Conservation (phyloP, 2,888 invertebrate genomes). For the Heliconius ismenius region DNA sequence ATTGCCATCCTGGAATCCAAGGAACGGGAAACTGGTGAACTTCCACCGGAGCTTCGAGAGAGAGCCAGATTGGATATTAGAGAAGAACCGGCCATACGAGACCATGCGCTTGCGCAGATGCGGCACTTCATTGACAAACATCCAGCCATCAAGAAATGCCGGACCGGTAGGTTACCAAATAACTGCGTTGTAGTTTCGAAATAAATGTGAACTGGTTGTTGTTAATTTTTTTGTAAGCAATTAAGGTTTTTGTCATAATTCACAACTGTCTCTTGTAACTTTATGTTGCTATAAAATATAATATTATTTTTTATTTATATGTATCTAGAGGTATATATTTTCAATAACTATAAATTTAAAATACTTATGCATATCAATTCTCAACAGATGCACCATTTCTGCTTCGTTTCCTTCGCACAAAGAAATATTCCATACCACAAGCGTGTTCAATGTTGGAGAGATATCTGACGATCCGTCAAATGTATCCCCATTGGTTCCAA, state of each 20-base stretch:
- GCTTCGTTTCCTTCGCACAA: slow-evolving; percentile 91
- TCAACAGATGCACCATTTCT: slow-evolving; percentile 88
- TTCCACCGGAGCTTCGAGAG: slow-evolving; percentile 82
- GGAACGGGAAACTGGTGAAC: slow-evolving; percentile 71
- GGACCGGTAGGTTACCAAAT: slow-evolving; percentile 82
- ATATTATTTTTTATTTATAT: background rate
- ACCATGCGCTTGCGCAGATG: slow-evolving; percentile 89
- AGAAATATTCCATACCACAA: slow-evolving; percentile 92
- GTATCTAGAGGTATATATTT: background rate
- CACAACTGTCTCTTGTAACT: background rate
- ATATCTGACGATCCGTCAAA: slow-evolving; percentile 91
- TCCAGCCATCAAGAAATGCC: slow-evolving; percentile 89
- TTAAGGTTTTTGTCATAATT: background rate
- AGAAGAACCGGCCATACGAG: slow-evolving; percentile 88
- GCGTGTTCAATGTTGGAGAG: slow-evolving; percentile 94
- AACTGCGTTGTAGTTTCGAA: background rate
- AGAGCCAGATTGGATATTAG: slow-evolving; percentile 88
- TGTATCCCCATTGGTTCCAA: slow-evolving; percentile 93
- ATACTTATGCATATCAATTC: background rate
- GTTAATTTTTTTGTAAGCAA: background rate
- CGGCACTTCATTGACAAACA: slow-evolving; percentile 92
- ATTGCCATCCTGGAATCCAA: slow-evolving; percentile 62
- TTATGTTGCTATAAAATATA: background rate
- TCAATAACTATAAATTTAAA: background rate
- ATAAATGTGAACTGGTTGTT: background rate